Evolutionary conservation across 2,113 vertebrate genomes (phyloP).

Genomic region (Buteo buteo): DNA sequence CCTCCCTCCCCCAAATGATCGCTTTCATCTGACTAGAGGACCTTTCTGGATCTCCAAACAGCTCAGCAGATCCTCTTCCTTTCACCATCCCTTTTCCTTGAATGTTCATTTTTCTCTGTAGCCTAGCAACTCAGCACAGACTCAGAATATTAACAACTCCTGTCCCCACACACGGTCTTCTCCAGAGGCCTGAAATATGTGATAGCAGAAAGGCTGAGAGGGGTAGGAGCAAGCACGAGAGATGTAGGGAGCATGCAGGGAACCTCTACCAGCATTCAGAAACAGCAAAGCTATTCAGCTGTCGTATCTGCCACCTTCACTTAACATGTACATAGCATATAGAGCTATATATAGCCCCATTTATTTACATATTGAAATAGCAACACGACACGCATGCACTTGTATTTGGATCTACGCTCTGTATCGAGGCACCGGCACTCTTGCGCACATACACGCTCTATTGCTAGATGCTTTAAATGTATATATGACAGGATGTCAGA

Average conservation of each 20-base stretch:
- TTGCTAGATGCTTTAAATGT: neutral
- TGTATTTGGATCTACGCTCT: conserved; percentile 13
- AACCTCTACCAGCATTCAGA: conserved; percentile 9
- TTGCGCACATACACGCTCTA: neutral
- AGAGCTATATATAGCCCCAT: conserved; percentile 33
- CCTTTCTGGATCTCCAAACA: conserved; percentile 10
- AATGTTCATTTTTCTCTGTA: conserved; percentile 68
- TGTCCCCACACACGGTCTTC: conserved; percentile 49
- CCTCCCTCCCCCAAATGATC: neutral
- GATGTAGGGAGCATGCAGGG: neutral
- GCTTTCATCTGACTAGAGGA: neutral
- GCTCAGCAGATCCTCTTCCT: conserved; percentile 47
- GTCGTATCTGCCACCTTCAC: conserved; percentile 30
- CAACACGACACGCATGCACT: neutral
- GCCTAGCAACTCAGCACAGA: conserved; percentile 63
- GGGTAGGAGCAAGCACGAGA: neutral
- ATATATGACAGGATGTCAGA: conserved; percentile 26
- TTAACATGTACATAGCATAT: conserved; percentile 42
- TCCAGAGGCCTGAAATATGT: conserved; percentile 46
- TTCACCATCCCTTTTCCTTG: conserved; percentile 46
- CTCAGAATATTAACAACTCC: conserved; percentile 59
- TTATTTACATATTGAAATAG: conserved; percentile 59
- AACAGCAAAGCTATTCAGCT: conserved; percentile 31
- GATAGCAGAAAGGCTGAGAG: neutral
- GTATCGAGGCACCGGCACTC: conserved; percentile 4